Conservation (phyloP, 2,113 vertebrate species). For the Melanotaenia duboulayi region DNA sequence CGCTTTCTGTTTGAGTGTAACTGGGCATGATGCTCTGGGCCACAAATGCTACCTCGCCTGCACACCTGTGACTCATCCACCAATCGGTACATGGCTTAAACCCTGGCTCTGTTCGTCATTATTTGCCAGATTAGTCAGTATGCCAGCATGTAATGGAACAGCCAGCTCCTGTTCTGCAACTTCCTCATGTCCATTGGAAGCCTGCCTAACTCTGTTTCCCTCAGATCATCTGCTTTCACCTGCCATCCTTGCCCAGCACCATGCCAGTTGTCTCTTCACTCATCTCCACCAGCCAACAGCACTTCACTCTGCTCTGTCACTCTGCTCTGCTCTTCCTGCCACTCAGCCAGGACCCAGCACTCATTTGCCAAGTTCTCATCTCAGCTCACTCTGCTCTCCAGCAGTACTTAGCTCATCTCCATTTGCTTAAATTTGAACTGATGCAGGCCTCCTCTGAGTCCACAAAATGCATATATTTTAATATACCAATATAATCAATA, state of each 20-base stretch:
- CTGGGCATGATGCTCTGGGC: neutral
- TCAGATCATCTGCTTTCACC: neutral
- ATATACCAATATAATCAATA: too few relatives aligned
- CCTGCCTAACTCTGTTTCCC: neutral
- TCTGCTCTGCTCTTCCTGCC: neutral
- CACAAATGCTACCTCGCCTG: neutral
- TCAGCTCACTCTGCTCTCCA: neutral
- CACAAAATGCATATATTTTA: too few relatives aligned
- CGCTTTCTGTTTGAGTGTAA: too few relatives aligned
- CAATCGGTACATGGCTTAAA: neutral
- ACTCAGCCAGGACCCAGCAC: neutral
- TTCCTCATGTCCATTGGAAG: neutral
- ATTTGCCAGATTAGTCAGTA: neutral
- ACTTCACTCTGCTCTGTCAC: neutral
- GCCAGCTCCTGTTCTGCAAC: neutral
- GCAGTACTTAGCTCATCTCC: neutral
- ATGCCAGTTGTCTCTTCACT: neutral
- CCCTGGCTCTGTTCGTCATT: neutral
- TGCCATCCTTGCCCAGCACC: neutral
- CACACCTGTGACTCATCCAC: neutral
- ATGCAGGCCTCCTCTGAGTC: too few relatives aligned
- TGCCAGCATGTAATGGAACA: neutral
- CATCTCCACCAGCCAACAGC: neutral
- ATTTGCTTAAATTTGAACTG: neutral
- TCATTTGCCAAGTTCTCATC: neutral